A percentile compares a stretch with the other conserved stretches of the same genome.
phyloP scores from a whole-genome alignment of 2,113 vertebrate genomes.

The Mesocricetus auratus region DNA sequence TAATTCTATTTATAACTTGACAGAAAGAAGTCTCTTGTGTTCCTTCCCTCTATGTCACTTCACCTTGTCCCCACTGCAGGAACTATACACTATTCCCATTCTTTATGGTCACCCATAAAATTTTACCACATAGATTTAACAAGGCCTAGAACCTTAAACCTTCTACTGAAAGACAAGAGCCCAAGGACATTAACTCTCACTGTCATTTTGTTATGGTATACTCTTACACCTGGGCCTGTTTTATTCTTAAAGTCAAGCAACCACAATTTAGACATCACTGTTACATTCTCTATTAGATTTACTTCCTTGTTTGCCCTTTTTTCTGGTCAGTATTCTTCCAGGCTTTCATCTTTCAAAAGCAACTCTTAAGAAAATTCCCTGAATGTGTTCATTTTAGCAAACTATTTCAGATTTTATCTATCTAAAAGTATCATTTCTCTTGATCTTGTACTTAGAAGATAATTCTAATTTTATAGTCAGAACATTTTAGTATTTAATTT shows the following conservation, averaged over 20 bases:
- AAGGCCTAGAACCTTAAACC: not conserved
- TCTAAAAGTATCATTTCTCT: constrained; percentile 34
- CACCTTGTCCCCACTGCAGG: not conserved
- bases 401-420: constrained; percentile 15
- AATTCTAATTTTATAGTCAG: not conserved
- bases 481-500: not conserved
- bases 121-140: constrained; percentile 17
- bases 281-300: constrained; percentile 14
- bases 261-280: not conserved
- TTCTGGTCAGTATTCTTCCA: not conserved
- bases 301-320: not conserved
- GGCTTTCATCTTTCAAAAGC: not conserved
- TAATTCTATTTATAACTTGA: constrained; percentile 13
- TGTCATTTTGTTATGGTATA: not conserved
- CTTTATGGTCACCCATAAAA: constrained; percentile 7
- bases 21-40: constrained; percentile 27
- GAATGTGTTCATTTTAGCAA: not conserved
- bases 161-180: not conserved
- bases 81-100: not conserved
- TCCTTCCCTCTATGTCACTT: not conserved
- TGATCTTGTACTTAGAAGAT: not conserved
- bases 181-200: not conserved
- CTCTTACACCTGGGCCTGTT: not conserved
- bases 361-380: constrained; percentile 42
- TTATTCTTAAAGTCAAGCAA: not conserved